Percentiles rank a stretch among this genome's conserved stretches.
phyloP scores from a whole-genome alignment of 2,113 vertebrate species.

The Gallinago paraguaiae region DNA sequence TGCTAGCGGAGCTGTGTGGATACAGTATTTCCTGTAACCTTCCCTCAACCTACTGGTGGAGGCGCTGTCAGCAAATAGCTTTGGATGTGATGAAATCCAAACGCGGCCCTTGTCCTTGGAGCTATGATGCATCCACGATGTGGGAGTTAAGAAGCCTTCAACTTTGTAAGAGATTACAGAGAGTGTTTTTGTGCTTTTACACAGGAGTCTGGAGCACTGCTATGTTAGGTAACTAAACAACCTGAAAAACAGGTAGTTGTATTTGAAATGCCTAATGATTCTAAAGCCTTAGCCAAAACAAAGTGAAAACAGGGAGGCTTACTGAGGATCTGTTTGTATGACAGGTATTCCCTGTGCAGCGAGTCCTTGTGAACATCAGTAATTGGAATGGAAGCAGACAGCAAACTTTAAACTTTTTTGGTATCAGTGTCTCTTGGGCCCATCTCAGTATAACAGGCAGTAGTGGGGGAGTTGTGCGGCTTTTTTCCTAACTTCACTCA shows the following conservation, averaged over 20 bases:
- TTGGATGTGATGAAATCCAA: background rate
- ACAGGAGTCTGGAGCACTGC: background rate
- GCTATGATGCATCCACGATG: accelerated
- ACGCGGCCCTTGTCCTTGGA: too few relatives aligned
- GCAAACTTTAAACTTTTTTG: background rate
- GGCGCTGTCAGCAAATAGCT: background rate
- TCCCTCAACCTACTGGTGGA: background rate
- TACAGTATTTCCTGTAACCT: background rate
- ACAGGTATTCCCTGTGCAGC: background rate
- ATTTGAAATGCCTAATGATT: background rate
- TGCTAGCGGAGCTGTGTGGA: background rate
- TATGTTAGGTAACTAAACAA: background rate
- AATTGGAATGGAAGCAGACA: background rate
- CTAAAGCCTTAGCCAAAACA: background rate
- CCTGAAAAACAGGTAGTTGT: background rate
- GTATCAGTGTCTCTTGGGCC: background rate
- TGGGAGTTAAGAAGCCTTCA: background rate
- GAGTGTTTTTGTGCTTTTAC: background rate
- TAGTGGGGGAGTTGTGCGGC: background rate
- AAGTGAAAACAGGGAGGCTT: background rate
- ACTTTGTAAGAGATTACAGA: background rate
- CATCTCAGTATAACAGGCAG: background rate
- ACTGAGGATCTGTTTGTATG: background rate
- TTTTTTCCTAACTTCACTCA: background rate
- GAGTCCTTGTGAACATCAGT: background rate